Evolutionary conservation across 2,888 invertebrate species (phyloP), one percentile per base, ranked within the genome.

Genomic region (Phasia obesa): DNA sequence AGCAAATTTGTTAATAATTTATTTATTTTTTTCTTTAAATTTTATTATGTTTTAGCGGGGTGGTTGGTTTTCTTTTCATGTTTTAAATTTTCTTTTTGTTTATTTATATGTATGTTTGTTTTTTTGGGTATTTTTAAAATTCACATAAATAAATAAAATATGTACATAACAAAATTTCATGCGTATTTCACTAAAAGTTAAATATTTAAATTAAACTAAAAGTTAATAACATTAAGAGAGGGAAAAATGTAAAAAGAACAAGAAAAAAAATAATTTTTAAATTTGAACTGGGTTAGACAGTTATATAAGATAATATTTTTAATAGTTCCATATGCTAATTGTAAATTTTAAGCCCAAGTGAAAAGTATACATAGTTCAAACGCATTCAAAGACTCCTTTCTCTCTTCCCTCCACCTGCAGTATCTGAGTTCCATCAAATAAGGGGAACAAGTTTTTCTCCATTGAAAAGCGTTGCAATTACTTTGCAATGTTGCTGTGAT

Each of bases 141-240:
- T 79, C 65, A 71, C 57, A 62, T 65, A 82, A 82, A 78, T 77
- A 78, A 82, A 77, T 82, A 64, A 71, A 65, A 70, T 82, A 78
- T 78, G 42, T 82, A 75, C 74, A 82, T 57, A 78, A 75, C 64
- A 75, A 47, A 77, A 64, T 82, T 70, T 57, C 31, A 74, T 51
- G 13, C 57, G 55, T 42, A 70, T 78, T 74, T 67, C 57, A 83
- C 71, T 79, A n/a, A n/a, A n/a, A n/a, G n/a, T 83, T 79, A 76
- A 79, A 76, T 55, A 62, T 83, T 62, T 71, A 79, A 67, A 70
- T 62, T 71, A 71, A 67, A 76, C 38, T 76, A 79, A 83, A 79
- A 64, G 9, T 64, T 60, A 71, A 59, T 60, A 77, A 73, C 62
- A 67, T 51, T 42, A 74, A 78, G 51, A 78, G 17, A 17, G 19